Conservation (phyloP, 23 tunicate species). For the Botrylloides violaceus region DNA sequence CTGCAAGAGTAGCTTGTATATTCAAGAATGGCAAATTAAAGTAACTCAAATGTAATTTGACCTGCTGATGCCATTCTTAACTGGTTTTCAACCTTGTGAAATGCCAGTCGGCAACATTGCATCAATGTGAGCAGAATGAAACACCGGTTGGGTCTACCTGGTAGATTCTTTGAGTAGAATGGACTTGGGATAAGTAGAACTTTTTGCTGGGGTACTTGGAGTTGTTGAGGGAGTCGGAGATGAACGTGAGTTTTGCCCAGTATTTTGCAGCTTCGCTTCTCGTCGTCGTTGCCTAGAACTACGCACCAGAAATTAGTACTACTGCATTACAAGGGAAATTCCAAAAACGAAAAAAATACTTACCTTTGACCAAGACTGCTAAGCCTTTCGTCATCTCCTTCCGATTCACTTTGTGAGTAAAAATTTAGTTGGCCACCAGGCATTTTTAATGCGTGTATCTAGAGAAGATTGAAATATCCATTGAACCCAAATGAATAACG, state of each 20-base stretch:
- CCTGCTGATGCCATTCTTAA: too few relatives aligned
- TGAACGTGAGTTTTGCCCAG: background rate
- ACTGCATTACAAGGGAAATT: background rate
- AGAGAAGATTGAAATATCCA: background rate
- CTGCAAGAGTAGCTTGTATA: too few relatives aligned
- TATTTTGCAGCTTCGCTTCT: constrained; percentile 8
- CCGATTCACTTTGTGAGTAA: constrained; percentile 88
- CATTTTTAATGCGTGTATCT: constrained; percentile 86
- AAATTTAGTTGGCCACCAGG: constrained; percentile 52
- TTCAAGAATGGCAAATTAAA: too few relatives aligned
- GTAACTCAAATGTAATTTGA: too few relatives aligned
- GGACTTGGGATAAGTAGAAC: constrained; percentile 13
- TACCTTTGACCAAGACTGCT: constrained; percentile 36
- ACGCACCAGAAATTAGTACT: background rate
- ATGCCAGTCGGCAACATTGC: too few relatives aligned
- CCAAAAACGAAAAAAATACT: background rate
- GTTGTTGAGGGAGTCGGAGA: background rate
- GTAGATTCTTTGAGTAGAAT: constrained; percentile 2
- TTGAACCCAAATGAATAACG: background rate
- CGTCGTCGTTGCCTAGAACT: constrained; percentile 41
- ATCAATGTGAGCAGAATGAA: too few relatives aligned
- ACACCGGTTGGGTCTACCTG: too few relatives aligned
- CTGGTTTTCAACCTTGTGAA: too few relatives aligned
- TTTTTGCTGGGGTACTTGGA: constrained; percentile 14
- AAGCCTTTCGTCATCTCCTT: constrained; percentile 58